Evolutionary conservation across 2,113 vertebrate genomes (phyloP).

Genomic region (Casuarius casuarius): DNA sequence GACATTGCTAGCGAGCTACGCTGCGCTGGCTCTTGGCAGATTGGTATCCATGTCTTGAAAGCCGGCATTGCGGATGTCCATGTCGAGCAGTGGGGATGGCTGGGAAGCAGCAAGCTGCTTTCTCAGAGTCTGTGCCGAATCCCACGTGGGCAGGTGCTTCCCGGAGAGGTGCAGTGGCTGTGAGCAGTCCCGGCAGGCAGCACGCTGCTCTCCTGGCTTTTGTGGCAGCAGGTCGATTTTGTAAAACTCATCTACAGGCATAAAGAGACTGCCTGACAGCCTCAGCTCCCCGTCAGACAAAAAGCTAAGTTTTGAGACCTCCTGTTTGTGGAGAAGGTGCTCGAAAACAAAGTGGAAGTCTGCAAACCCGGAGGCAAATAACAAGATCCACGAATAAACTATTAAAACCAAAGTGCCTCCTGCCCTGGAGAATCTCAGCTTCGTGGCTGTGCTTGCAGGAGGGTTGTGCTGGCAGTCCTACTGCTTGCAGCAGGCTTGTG

Average conservation of each 20-base stretch:
- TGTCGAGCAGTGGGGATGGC: neutral
- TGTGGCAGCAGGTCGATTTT: neutral
- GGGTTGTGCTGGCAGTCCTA: accelerated
- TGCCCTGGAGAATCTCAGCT: neutral
- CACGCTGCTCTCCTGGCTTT: neutral
- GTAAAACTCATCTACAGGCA: neutral
- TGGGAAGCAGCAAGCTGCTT: neutral
- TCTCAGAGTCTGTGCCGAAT: neutral
- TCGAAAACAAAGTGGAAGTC: neutral
- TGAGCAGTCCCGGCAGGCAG: neutral
- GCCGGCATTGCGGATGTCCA: no score
- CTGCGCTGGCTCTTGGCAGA: neutral
- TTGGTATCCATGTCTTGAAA: neutral
- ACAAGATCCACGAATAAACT: neutral
- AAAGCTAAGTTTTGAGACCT: neutral
- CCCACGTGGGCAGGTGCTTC: neutral
- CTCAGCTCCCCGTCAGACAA: neutral
- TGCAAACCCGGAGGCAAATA: neutral
- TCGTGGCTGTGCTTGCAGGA: neutral
- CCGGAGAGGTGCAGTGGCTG: no score
- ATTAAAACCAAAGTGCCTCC: neutral
- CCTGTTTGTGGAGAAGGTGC: neutral
- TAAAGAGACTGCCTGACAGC: neutral
- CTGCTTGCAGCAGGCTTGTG: accelerated
- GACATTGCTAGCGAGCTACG: neutral